phyloP scores from a whole-genome alignment of 1,140 invertebrate species.

The Phenacoccus solenopsis region DNA sequence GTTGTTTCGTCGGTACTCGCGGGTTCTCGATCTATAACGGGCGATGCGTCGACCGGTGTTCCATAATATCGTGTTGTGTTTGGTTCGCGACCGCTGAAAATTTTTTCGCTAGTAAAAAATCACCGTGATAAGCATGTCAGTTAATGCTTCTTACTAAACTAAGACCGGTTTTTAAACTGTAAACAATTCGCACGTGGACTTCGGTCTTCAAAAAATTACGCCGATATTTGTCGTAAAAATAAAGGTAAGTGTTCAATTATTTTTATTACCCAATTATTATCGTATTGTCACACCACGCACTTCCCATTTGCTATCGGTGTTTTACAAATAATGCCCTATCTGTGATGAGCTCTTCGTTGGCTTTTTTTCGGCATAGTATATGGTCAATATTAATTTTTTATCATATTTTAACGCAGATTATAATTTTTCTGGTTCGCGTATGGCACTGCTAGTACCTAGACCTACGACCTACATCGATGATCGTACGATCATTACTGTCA shows the following conservation, averaged over 20 bases:
- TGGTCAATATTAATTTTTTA: too few relatives aligned
- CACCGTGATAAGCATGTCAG: background rate
- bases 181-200: constrained; percentile 1
- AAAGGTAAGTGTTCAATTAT: background rate
- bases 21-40: background rate
- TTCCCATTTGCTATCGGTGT: too few relatives aligned
- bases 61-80: background rate
- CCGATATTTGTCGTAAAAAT: background rate
- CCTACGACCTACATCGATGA: too few relatives aligned
- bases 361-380: too few relatives aligned
- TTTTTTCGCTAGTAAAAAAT: background rate
- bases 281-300: too few relatives aligned
- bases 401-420: too few relatives aligned
- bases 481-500: too few relatives aligned
- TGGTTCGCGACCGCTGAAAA: background rate
- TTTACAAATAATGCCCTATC: too few relatives aligned
- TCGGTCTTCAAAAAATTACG: background rate
- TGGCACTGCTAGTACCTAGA: too few relatives aligned
- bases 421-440: too few relatives aligned
- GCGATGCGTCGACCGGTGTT: background rate
- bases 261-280: background rate
- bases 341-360: too few relatives aligned
- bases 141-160: background rate
- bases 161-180: background rate
- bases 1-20: background rate